Percentiles rank a stretch among this genome's conserved stretches.
phyloP scores from a whole-genome alignment of 2,888 invertebrate genomes.

The Thecocarcelia acutangulata region DNA sequence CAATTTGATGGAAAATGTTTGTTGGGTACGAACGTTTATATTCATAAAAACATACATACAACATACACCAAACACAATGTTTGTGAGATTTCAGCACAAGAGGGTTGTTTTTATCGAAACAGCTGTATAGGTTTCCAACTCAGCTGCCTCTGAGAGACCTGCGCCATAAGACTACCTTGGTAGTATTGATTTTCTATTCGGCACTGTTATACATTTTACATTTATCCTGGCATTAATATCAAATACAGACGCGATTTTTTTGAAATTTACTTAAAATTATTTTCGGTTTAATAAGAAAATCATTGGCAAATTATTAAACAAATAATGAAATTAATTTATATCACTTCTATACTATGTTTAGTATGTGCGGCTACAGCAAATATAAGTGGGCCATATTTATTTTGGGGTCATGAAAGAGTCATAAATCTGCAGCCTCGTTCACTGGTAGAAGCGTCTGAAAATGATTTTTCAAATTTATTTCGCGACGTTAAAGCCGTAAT shows the following conservation, averaged over 20 bases:
- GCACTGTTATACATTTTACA: conserved; percentile 68
- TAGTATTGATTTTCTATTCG: conserved; percentile 60
- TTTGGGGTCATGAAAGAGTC: conserved; percentile 84
- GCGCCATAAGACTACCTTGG: conserved; percentile 31
- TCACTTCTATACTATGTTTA: conserved; percentile 73
- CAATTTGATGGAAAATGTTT: too few relatives aligned
- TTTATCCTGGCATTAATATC: conserved; percentile 54
- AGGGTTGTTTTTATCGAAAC: conserved; percentile 29
- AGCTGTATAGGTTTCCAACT: conserved; percentile 29
- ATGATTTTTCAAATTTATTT: conserved; percentile 84
- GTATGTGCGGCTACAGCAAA: conserved; percentile 74
- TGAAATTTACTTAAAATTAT: not conserved
- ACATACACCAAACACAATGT: not conserved
- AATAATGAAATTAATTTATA: conserved; percentile 74
- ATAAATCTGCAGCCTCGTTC: conserved; percentile 82
- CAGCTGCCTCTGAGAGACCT: conserved; percentile 40
- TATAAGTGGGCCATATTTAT: conserved; percentile 84
- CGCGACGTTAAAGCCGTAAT: conserved; percentile 84
- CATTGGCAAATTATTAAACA: conserved; percentile 31
- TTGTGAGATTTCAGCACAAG: not conserved
- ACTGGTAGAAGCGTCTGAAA: conserved; percentile 83
- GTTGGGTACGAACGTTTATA: too few relatives aligned
- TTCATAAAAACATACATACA: not conserved
- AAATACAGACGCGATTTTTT: not conserved
- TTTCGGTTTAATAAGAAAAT: conserved; percentile 33